Percentiles rank a stretch among this genome's conserved stretches.
These are phyloP conservation scores for Uloborus diversus DNA, from an alignment of 1,140 invertebrate genomes.

Conservation along the genomic window DNA sequence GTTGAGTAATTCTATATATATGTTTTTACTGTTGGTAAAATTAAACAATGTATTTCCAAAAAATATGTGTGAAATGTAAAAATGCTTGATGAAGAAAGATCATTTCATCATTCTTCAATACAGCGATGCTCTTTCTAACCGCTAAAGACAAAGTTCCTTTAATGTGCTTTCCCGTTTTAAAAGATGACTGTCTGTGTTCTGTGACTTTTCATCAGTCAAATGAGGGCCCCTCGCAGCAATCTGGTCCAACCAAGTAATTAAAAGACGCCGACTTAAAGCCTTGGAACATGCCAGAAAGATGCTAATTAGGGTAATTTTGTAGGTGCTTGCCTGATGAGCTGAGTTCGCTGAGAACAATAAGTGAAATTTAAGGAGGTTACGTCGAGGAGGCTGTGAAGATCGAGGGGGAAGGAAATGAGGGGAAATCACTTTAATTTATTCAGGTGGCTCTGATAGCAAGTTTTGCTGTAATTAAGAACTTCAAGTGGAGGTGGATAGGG, in stretches of 20 bases:
- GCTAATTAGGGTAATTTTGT: conserved; percentile 51
- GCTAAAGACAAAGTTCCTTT: too few relatives aligned
- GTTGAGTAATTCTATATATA: too few relatives aligned
- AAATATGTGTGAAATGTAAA: too few relatives aligned
- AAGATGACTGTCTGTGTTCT: neutral
- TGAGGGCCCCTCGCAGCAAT: conserved; percentile 8
- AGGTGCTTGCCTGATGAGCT: conserved; percentile 37
- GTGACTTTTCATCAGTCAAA: conserved; percentile 28
- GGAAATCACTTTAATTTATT: conserved; percentile 36
- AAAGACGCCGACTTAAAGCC: conserved; percentile 45
- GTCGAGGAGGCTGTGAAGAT: conserved; percentile 7
- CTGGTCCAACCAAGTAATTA: conserved; percentile 37
- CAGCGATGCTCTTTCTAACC: too few relatives aligned
- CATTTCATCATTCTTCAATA: too few relatives aligned
- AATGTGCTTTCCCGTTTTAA: too few relatives aligned
- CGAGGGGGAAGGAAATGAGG: neutral
- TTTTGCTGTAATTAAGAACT: conserved; percentile 48
- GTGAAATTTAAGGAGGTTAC: conserved; percentile 54
- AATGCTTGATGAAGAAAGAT: too few relatives aligned
- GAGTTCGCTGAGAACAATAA: conserved; percentile 50
- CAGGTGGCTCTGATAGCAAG: conserved; percentile 34
- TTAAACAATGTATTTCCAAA: too few relatives aligned
- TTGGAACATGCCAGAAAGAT: conserved; percentile 32
- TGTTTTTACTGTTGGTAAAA: too few relatives aligned
- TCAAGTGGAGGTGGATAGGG: neutral